Percentiles rank a stretch among this genome's conserved stretches.
Conservation (phyloP, 2,113 vertebrate species). For the Panthera tigris region DNA sequence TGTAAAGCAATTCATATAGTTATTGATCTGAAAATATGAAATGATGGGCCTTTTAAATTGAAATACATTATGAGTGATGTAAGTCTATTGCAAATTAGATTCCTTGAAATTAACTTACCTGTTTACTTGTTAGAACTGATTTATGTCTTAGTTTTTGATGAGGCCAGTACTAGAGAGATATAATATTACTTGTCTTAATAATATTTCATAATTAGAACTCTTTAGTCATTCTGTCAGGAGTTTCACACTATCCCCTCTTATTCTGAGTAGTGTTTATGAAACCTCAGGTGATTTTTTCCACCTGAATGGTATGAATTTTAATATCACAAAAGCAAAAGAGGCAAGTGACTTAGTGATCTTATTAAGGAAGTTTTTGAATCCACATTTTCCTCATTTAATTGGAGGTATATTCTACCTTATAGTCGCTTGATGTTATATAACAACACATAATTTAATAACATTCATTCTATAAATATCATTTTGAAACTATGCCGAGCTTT, state of each 20-base stretch:
- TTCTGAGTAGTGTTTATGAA: background rate
- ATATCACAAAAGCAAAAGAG: background rate
- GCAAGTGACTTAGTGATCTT: background rate
- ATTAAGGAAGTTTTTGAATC: background rate
- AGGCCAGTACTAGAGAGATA: background rate
- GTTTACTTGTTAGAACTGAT: constrained; percentile 29
- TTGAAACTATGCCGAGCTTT: background rate
- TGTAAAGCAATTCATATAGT: background rate
- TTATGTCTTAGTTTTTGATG: background rate
- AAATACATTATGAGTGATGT: background rate
- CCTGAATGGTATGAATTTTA: background rate
- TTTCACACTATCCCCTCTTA: background rate
- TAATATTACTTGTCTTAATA: background rate
- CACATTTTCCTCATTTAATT: background rate
- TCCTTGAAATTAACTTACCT: constrained; percentile 6
- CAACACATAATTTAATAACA: background rate
- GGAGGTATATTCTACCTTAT: background rate
- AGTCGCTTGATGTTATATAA: background rate
- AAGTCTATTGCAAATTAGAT: background rate
- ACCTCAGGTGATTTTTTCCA: background rate
- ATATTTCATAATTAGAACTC: background rate
- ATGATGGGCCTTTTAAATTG: background rate
- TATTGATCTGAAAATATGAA: constrained; percentile 16
- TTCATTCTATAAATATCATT: background rate
- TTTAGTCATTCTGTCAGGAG: background rate